Evolutionary conservation across 2,113 vertebrate genomes (phyloP).

Genomic region (western clawed frog (Xenopus tropicalis)): DNA sequence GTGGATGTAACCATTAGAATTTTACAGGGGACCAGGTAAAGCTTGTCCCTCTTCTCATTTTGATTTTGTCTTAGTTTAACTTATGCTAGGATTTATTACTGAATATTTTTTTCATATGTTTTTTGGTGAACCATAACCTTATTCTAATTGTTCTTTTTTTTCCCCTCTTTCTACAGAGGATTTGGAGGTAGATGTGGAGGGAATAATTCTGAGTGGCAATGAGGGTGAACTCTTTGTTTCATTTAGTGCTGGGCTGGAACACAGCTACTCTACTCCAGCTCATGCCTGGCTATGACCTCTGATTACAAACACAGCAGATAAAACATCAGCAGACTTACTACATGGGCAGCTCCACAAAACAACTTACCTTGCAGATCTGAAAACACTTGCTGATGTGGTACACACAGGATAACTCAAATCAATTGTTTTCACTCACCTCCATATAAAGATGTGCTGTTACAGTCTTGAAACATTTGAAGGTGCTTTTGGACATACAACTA

Average conservation of each 20-base stretch:
- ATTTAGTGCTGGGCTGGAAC: conserved; percentile 68
- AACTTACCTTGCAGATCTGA: background rate
- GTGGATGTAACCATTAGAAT: too few relatives aligned
- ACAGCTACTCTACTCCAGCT: conserved; percentile 81
- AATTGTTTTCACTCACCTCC: background rate
- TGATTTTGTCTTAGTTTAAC: too few relatives aligned
- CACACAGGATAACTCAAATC: background rate
- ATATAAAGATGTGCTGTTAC: background rate
- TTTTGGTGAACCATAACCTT: background rate
- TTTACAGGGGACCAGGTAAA: too few relatives aligned
- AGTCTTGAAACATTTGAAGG: background rate
- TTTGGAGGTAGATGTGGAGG: conserved; percentile 83
- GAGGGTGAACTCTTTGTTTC: conserved; percentile 66
- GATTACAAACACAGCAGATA: background rate
- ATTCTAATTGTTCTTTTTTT: background rate
- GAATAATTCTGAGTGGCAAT: conserved; percentile 67
- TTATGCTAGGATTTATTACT: too few relatives aligned
- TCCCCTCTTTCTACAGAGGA: conserved; percentile 77
- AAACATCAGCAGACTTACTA: background rate
- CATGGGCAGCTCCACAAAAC: background rate
- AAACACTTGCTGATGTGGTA: background rate
- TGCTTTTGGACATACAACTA: background rate
- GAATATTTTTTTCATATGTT: too few relatives aligned
- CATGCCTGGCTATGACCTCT: conserved; percentile 68
- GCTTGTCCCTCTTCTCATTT: too few relatives aligned